phyloP scores from a whole-genome alignment of 1,140 invertebrate species.

The Portunus trituberculatus region DNA sequence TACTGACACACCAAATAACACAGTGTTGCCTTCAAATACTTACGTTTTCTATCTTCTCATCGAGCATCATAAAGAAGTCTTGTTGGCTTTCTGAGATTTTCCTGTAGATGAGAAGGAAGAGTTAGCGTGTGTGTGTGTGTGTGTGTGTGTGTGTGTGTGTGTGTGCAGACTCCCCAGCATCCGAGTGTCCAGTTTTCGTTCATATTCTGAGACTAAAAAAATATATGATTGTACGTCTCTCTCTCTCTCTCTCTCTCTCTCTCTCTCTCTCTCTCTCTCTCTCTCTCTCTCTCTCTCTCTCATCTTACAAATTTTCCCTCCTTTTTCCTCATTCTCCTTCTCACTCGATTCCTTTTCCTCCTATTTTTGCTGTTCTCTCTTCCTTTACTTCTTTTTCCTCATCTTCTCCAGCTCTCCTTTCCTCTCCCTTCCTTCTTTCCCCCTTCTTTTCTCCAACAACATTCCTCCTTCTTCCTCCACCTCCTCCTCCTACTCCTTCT shows the following conservation, averaged over 20 bases:
- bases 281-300: not conserved
- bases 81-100: conserved; percentile 69
- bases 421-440: not conserved
- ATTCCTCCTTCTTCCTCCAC: too few species aligned
- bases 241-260: not conserved
- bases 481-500: not conserved
- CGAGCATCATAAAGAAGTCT: conserved; percentile 72
- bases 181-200: too few species aligned
- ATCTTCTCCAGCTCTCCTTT: too few species aligned
- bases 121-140: too few species aligned
- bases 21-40: not conserved
- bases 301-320: not conserved
- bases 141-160: too few species aligned
- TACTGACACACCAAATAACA: too few species aligned
- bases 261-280: not conserved
- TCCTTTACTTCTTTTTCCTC: too few species aligned
- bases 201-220: too few species aligned
- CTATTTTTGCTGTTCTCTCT: not conserved
- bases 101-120: conserved; percentile 36
- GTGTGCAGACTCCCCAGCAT: too few species aligned
- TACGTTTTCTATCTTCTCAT: conserved; percentile 72
- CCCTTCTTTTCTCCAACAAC: too few species aligned
- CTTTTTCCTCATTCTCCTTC: not conserved
- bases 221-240: too few species aligned
- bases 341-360: not conserved